phyloP scores from a whole-genome alignment of 1,140 invertebrate genomes.

The Brachionus manjavacas region DNA sequence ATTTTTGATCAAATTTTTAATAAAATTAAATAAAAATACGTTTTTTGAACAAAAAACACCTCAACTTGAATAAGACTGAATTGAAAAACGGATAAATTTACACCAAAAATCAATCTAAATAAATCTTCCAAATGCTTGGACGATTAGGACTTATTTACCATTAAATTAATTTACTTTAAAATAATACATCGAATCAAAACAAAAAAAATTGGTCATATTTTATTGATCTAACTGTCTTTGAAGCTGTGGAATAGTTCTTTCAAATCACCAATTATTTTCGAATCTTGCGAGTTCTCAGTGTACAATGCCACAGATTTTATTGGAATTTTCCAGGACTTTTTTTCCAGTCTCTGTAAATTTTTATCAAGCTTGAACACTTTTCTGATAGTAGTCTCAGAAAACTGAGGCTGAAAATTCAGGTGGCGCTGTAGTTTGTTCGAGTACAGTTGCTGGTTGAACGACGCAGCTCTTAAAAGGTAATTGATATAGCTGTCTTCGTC shows the following conservation, averaged over 20 bases:
- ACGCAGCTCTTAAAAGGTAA: not conserved
- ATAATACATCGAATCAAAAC: not conserved
- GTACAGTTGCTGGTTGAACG: not conserved
- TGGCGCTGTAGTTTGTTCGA: constrained; percentile 2
- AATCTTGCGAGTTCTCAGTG: not conserved
- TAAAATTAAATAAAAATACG: not conserved
- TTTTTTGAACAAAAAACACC: not conserved
- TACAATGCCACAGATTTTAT: constrained; percentile 2
- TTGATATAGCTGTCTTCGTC: not conserved
- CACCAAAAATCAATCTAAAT: not conserved
- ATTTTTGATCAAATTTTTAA: not conserved
- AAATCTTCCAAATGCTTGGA: not conserved
- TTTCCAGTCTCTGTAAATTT: constrained; percentile 35
- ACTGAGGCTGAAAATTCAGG: not conserved
- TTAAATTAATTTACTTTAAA: not conserved
- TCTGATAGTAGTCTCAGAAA: not conserved
- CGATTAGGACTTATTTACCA: not conserved
- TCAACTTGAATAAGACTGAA: constrained; percentile 21
- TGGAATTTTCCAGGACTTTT: constrained; percentile 41
- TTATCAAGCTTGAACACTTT: constrained; percentile 31
- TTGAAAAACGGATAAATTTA: not conserved
- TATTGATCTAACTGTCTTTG: constrained; percentile 16
- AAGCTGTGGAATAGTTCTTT: not conserved
- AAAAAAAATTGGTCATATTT: not conserved
- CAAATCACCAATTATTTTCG: not conserved